phyloP scores from a whole-genome alignment of 2,888 invertebrate species.

The Lamellibrachia columna region DNA sequence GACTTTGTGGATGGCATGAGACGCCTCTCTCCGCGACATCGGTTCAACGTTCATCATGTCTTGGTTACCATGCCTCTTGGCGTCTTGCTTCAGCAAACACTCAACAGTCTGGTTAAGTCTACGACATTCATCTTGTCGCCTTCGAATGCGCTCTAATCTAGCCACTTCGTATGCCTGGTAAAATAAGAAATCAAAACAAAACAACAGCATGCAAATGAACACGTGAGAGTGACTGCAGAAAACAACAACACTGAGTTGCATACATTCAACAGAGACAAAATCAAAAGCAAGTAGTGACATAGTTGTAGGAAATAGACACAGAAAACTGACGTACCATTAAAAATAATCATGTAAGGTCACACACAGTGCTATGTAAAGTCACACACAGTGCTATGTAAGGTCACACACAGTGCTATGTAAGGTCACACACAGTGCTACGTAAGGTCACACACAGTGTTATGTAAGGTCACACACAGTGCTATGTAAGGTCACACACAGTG shows the following conservation, averaged over 20 bases:
- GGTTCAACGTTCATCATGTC: neutral
- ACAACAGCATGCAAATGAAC: neutral
- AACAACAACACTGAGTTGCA: neutral
- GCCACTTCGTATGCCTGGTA: neutral
- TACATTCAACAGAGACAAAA: neutral
- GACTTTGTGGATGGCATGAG: neutral
- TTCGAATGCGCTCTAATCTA: neutral
- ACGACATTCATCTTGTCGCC: neutral
- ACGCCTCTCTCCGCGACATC: neutral
- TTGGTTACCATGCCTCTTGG: neutral
- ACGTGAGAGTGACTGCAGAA: neutral
- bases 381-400: neutral
- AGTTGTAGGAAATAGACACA: neutral
- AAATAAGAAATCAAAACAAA: neutral
- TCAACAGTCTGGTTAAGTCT: neutral
- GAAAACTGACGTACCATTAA: neutral
- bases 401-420: too few species aligned
- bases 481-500: neutral
- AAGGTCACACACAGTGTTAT: too few species aligned
- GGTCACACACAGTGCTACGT: too few species aligned
- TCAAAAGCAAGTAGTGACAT: neutral
- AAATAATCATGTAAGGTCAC: neutral
- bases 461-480: neutral
- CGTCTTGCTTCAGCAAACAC: neutral
- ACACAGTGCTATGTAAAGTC: neutral